Conservation (phyloP, 2,113 vertebrate genomes). For the Pterocles burchelli region DNA sequence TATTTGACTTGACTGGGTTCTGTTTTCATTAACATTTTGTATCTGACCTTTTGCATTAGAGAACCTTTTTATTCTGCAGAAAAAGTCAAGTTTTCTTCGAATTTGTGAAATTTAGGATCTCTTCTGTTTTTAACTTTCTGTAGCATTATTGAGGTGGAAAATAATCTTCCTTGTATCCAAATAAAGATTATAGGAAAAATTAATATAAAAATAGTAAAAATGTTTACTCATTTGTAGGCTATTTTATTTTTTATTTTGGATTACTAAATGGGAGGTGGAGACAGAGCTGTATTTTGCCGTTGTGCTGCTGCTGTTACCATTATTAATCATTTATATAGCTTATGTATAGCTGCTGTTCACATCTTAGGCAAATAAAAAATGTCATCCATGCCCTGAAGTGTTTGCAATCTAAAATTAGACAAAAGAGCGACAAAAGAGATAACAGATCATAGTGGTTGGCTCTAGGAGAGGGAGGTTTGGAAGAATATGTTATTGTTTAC, state of each 20-base stretch:
- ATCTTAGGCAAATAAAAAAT: conserved; percentile 5
- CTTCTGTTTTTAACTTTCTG: background rate
- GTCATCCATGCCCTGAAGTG: conserved; percentile 10
- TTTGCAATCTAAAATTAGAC: conserved; percentile 30
- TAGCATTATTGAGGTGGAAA: background rate
- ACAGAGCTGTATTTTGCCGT: background rate
- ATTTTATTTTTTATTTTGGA: background rate
- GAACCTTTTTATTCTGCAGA: conserved; percentile 42
- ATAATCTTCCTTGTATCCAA: background rate
- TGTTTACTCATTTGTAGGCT: background rate
- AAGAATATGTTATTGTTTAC: background rate
- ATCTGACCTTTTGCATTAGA: conserved; percentile 69
- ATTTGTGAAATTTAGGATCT: conserved; percentile 19
- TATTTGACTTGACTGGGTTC: conserved; percentile 71
- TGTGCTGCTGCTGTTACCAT: background rate
- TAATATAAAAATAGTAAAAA: background rate
- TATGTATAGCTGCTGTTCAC: background rate
- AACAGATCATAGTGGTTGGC: background rate
- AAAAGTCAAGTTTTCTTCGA: conserved; percentile 6
- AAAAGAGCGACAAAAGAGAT: background rate
- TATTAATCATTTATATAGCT: conserved; percentile 30
- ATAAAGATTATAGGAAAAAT: background rate
- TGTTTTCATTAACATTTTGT: conserved; percentile 77
- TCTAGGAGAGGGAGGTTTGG: background rate
- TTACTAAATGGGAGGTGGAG: background rate